These are phyloP conservation scores for Punctoribates punctum DNA, from an alignment of 2,888 invertebrate genomes.

Conservation along the genomic window DNA sequence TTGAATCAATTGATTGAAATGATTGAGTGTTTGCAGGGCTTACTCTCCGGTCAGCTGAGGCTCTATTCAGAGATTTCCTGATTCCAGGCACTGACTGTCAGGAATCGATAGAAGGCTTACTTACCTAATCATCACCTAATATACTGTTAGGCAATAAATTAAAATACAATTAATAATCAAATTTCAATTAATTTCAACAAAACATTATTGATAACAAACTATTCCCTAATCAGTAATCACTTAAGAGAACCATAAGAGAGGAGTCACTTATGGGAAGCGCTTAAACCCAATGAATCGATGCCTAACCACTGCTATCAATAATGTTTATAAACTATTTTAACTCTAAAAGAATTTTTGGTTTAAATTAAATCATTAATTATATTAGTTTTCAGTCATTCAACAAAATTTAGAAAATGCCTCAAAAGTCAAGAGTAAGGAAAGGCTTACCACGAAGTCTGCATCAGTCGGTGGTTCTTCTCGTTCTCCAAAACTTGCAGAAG, in stretches of 20 bases:
- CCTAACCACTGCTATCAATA: slow-evolving; percentile 7
- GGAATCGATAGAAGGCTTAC: slow-evolving; percentile 33
- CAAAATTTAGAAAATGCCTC: slow-evolving; percentile 32
- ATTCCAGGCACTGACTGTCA: slow-evolving; percentile 20
- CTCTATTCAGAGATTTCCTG: slow-evolving; percentile 16
- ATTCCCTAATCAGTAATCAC: no score
- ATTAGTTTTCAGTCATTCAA: slow-evolving; percentile 20
- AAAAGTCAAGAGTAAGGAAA: slow-evolving; percentile 40
- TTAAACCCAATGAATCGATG: background rate
- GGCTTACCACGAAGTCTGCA: slow-evolving; percentile 87
- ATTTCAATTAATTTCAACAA: background rate
- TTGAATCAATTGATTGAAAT: background rate
- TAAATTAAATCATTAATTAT: slow-evolving; percentile 22
- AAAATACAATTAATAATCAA: slow-evolving; percentile 44
- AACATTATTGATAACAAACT: slow-evolving; percentile 24
- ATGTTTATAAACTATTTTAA: background rate
- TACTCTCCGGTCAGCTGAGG: slow-evolving; percentile 3
- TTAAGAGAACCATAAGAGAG: slow-evolving; percentile 23
- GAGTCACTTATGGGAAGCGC: no score
- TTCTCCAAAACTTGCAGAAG: slow-evolving; percentile 87
- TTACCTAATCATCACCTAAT: slow-evolving; percentile 47
- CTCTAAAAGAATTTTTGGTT: background rate
- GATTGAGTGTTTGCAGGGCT: slow-evolving; percentile 23
- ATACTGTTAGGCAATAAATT: slow-evolving; percentile 49
- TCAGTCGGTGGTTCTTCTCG: slow-evolving; percentile 78